phyloP scores from a whole-genome alignment of 2,797 vertebrate genomes.

The Ataeniobius toweri region DNA sequence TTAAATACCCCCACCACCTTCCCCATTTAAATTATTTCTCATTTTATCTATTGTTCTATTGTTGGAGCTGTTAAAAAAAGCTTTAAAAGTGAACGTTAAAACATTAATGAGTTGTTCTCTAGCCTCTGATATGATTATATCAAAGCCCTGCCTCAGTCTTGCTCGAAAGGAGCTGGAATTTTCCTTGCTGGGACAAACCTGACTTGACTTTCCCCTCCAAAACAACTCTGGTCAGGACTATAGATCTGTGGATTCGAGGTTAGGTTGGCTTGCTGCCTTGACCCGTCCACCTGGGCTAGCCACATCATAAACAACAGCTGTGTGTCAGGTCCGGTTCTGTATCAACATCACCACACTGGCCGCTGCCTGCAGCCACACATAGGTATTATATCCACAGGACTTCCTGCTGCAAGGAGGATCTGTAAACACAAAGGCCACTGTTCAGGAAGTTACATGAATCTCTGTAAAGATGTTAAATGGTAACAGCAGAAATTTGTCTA shows the following conservation, averaged over 20 bases:
- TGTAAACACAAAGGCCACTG: constrained; percentile 63
- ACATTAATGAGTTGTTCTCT: background rate
- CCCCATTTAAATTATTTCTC: background rate
- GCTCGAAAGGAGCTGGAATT: constrained; percentile 20
- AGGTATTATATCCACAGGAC: constrained; percentile 71
- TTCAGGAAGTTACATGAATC: constrained; percentile 58
- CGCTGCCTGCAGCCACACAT: constrained; percentile 66
- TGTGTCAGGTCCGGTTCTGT: constrained; percentile 68
- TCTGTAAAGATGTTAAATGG: constrained; percentile 31
- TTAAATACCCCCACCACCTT: background rate
- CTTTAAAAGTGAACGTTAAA: background rate
- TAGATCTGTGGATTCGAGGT: constrained; percentile 82
- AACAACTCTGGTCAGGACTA: constrained; percentile 67
- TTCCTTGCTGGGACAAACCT: constrained; percentile 18
- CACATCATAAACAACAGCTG: constrained; percentile 82
- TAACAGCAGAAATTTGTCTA: background rate
- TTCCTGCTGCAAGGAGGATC: constrained; percentile 59
- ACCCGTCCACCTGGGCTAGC: constrained; percentile 75
- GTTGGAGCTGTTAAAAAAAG: background rate
- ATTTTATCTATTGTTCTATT: background rate
- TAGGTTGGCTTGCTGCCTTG: constrained; percentile 73
- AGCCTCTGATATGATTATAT: background rate
- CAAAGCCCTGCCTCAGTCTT: constrained; percentile 8
- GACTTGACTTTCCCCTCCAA: constrained; percentile 40
- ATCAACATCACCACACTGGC: constrained; percentile 73